Evolutionary conservation across 2,113 vertebrate species (phyloP).

Genomic region (Limanda limanda): DNA sequence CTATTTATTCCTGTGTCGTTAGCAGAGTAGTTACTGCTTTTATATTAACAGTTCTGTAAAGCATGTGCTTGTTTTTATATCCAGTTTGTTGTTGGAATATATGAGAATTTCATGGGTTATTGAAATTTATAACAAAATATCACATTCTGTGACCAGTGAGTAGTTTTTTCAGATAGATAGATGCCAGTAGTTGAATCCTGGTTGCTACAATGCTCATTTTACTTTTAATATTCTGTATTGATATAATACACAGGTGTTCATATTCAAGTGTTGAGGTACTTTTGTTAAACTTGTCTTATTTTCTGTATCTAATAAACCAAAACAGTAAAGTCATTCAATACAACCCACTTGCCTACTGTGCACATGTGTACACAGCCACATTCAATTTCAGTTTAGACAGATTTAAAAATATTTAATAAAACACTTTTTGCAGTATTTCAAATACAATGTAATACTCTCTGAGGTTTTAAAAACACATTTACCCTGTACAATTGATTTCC

Average conservation of each 20-base stretch:
- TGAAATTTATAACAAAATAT: not conserved
- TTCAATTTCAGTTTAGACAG: constrained; percentile 11
- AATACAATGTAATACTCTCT: constrained; percentile 64
- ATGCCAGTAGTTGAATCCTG: not conserved
- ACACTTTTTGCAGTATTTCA: constrained; percentile 52
- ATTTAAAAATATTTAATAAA: constrained; percentile 59
- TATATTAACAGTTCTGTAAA: constrained; percentile 1
- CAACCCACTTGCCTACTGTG: not conserved
- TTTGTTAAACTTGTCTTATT: not conserved
- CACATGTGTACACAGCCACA: constrained; percentile 34
- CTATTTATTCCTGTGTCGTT: not conserved
- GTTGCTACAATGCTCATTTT: not conserved
- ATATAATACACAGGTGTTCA: not conserved
- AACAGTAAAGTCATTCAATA: not conserved
- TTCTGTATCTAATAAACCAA: not conserved
- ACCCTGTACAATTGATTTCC: constrained; percentile 46
- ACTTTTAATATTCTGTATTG: not conserved
- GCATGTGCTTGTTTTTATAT: not conserved
- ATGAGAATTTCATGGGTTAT: not conserved
- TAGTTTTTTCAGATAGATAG: not conserved
- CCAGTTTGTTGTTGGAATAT: too few relatives aligned
- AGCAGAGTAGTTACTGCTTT: not conserved
- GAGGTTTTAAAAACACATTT: constrained; percentile 38
- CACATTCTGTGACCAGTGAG: not conserved
- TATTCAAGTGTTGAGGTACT: not conserved